Percentiles rank a stretch among this genome's conserved stretches.
Evolutionary conservation across 2,888 invertebrate species (phyloP).

Genomic region (Oxytorus armatus): DNA sequence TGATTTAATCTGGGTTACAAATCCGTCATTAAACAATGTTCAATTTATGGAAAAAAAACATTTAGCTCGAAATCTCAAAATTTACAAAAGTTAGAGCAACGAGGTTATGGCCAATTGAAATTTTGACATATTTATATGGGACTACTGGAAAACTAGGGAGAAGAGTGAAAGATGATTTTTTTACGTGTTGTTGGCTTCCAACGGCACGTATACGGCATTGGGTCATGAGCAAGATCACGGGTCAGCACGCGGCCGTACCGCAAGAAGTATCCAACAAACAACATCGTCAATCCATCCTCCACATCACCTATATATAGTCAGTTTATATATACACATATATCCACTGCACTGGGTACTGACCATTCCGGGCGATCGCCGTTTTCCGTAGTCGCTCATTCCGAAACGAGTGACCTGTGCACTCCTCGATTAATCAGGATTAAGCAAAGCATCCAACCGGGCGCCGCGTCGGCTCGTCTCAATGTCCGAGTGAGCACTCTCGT

Average conservation of each 20-base stretch:
- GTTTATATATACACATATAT: neutral
- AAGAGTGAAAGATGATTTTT: neutral
- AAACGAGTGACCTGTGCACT: constrained; percentile 67
- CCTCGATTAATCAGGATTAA: constrained; percentile 82
- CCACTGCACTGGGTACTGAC: constrained; percentile 23
- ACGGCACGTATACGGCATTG: neutral
- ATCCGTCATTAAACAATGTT: too few species aligned
- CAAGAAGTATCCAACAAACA: constrained; percentile 12
- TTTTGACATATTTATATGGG: neutral
- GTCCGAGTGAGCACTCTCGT: constrained; percentile 60
- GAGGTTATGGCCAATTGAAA: neutral
- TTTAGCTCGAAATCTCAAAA: too few species aligned
- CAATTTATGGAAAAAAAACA: too few species aligned
- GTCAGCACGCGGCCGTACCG: constrained; percentile 34
- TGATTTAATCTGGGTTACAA: too few species aligned
- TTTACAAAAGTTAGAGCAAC: too few species aligned
- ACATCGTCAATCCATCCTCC: constrained; percentile 47
- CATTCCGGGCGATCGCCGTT: constrained; percentile 52
- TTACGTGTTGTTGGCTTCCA: neutral
- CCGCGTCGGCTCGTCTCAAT: constrained; percentile 59
- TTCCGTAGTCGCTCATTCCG: constrained; percentile 28
- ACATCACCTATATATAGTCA: constrained; percentile 2
- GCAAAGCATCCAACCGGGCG: constrained; percentile 75
- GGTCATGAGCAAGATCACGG: constrained; percentile 31
- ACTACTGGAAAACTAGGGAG: neutral